Conservation (phyloP, 2,888 invertebrate species). For the Synanthedon andrenaeformis region DNA sequence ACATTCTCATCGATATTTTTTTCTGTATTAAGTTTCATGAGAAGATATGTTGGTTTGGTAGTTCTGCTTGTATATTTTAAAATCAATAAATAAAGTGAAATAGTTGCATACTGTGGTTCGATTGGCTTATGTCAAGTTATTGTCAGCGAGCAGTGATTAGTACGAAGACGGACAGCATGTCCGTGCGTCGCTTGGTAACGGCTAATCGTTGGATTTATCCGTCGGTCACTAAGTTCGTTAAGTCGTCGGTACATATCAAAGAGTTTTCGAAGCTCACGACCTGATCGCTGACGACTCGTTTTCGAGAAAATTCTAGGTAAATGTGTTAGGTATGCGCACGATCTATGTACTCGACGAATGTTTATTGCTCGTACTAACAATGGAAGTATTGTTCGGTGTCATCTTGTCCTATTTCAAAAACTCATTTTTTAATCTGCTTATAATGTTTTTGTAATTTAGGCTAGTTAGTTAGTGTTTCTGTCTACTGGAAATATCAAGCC, state of each 20-base stretch:
- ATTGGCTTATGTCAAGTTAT: not conserved
- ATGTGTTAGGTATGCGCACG: slow-evolving; percentile 41
- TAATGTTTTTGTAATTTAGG: no score
- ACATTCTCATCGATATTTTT: no score
- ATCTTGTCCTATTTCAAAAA: no score
- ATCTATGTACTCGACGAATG: slow-evolving; percentile 27
- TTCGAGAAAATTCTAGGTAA: slow-evolving; percentile 48
- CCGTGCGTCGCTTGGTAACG: slow-evolving; percentile 21
- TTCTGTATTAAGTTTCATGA: no score
- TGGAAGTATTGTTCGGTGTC: no score
- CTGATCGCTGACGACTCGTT: slow-evolving; percentile 45
- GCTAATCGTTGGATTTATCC: slow-evolving; percentile 25
- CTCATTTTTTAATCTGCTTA: no score
- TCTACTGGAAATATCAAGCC: no score
- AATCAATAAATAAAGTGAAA: not conserved
- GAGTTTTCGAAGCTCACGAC: slow-evolving; percentile 50
- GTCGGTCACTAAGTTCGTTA: slow-evolving; percentile 42
- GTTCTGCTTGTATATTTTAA: not conserved
- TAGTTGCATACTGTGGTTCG: not conserved
- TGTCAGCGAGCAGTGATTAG: slow-evolving; percentile 25
- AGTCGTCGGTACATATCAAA: slow-evolving; percentile 54
- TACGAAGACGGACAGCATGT: slow-evolving; percentile 29
- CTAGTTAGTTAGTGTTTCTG: no score
- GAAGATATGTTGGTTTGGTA: no score
- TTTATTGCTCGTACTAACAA: slow-evolving; percentile 1